These are phyloP conservation scores for Oedothorax gibbosus DNA, from an alignment of 1,140 invertebrate species.

Conservation along the genomic window DNA sequence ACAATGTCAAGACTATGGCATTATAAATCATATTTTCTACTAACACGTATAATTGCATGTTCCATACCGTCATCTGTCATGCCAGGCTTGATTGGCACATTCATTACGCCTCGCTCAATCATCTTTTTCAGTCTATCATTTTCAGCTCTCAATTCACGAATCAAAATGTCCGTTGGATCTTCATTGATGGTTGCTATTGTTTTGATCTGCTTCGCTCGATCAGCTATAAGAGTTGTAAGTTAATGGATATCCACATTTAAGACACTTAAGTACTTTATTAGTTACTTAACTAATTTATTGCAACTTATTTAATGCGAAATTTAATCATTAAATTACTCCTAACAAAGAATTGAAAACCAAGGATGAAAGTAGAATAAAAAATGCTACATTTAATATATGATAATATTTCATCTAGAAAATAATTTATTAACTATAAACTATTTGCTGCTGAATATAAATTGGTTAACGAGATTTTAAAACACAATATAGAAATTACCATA, in stretches of 20 bases:
- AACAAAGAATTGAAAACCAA: too few species aligned
- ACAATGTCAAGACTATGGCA: too few species aligned
- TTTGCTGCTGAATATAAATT: neutral
- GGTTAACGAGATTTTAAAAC: neutral
- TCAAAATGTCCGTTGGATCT: conserved; percentile 74
- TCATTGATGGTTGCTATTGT: conserved; percentile 74
- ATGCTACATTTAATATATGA: too few species aligned
- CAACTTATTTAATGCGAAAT: too few species aligned
- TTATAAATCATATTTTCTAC: too few species aligned
- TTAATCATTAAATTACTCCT: too few species aligned
- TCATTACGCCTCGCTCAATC: conserved; percentile 67
- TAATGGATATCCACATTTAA: neutral
- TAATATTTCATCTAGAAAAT: too few species aligned
- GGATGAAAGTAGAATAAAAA: neutral
- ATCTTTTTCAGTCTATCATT: conserved; percentile 73
- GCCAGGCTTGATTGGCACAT: conserved; percentile 64
- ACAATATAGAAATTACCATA: conserved; percentile 70
- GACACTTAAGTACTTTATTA: too few species aligned
- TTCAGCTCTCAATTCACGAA: conserved; percentile 74
- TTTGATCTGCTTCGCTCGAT: conserved; percentile 75
- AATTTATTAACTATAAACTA: too few species aligned
- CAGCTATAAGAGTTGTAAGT: conserved; percentile 68
- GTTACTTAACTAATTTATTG: too few species aligned
- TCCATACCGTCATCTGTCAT: conserved; percentile 68
- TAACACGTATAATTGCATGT: neutral